Conservation (phyloP, 2,113 vertebrate genomes). For the Albula glossodonta region DNA sequence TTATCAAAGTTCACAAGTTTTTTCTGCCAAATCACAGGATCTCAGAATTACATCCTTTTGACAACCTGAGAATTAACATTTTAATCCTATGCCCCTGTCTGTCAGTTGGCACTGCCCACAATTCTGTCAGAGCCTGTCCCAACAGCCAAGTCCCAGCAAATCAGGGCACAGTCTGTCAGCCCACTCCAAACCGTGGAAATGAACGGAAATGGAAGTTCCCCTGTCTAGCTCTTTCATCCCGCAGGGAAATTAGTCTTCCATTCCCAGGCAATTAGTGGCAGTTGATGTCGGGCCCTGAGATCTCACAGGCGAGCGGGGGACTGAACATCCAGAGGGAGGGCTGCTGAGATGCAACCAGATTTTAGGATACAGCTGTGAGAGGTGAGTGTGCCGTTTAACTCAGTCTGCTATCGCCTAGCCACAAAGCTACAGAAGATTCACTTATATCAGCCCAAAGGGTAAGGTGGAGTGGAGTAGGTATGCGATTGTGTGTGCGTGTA, state of each 20-base stretch:
- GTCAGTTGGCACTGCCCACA: neutral
- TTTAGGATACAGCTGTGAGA: neutral
- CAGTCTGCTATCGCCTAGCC: neutral
- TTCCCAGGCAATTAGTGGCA: slow-evolving; percentile 58
- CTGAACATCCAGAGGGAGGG: neutral
- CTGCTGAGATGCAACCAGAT: neutral
- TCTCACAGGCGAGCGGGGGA: neutral
- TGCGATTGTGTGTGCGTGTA: neutral
- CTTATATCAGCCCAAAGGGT: neutral
- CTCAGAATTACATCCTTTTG: neutral
- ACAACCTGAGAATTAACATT: neutral
- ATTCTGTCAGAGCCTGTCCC: neutral
- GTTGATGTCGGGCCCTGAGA: slow-evolving; percentile 24
- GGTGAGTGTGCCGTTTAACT: neutral
- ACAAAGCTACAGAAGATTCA: neutral
- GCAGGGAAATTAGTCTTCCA: slow-evolving; percentile 54
- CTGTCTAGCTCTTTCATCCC: slow-evolving; percentile 30
- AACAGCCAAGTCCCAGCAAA: neutral
- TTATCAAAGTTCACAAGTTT: neutral
- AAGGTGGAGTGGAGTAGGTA: neutral
- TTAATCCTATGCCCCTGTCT: neutral
- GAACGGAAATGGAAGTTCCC: neutral
- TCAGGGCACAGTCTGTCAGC: neutral
- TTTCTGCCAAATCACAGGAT: too few species aligned
- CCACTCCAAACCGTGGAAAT: neutral